Conservation (phyloP, 1,140 invertebrate genomes). For the Hyphantria cunea region DNA sequence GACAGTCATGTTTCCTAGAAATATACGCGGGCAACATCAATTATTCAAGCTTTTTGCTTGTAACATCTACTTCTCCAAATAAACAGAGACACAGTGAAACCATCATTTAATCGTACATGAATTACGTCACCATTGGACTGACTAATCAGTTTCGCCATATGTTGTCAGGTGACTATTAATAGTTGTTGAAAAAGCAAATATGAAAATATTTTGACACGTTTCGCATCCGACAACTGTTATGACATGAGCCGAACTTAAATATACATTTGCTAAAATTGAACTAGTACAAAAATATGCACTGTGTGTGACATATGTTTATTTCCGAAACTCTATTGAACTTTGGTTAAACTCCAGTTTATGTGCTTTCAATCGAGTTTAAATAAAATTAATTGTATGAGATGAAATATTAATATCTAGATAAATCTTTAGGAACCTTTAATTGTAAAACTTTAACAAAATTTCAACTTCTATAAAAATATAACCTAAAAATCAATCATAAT, state of each 20-base stretch:
- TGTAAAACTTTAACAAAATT: too few species aligned
- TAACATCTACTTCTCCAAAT: background rate
- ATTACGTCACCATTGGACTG: background rate
- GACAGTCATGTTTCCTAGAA: too few species aligned
- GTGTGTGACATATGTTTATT: background rate
- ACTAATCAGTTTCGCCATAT: background rate
- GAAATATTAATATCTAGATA: too few species aligned
- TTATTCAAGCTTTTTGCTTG: slow-evolving; percentile 2
- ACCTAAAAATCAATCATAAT: too few species aligned
- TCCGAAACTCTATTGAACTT: background rate
- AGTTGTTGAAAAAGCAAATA: background rate
- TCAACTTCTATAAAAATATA: too few species aligned
- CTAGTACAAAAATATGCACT: background rate
- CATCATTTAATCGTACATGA: background rate
- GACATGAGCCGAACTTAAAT: background rate
- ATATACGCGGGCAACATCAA: background rate
- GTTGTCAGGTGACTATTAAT: background rate
- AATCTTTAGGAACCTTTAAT: too few species aligned
- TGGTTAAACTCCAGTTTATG: too few species aligned
- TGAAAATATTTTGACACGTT: background rate
- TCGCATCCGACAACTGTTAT: background rate
- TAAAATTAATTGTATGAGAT: too few species aligned
- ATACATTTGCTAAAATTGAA: background rate
- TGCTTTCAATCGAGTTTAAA: too few species aligned
- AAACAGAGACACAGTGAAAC: background rate